These are phyloP conservation scores for Crioceris asparagi DNA, from an alignment of 2,888 invertebrate genomes.

Conservation along the genomic window DNA sequence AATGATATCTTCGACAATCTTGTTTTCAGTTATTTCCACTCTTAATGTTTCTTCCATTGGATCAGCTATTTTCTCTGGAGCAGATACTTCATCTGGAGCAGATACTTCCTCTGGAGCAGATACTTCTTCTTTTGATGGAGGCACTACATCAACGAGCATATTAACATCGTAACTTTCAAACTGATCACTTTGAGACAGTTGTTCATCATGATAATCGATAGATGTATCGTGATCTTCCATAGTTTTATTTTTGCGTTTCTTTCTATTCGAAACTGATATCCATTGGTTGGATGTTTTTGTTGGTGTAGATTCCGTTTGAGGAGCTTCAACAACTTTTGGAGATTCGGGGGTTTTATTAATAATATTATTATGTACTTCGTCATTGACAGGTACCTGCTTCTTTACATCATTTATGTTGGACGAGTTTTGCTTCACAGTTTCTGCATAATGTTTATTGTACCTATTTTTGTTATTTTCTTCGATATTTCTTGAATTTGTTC, in stretches of 20 bases:
- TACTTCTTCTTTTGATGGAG: constrained; percentile 11
- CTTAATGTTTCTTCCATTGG: constrained; percentile 7
- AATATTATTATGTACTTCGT: neutral
- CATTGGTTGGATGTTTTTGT: constrained; percentile 26
- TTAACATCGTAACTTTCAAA: constrained; percentile 30
- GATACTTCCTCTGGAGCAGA: no score
- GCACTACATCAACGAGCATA: constrained; percentile 26
- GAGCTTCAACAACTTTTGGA: constrained; percentile 5
- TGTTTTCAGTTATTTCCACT: constrained; percentile 7
- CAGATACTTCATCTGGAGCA: no score
- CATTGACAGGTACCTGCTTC: neutral
- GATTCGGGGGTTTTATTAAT: constrained; percentile 4
- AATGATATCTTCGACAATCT: constrained; percentile 18
- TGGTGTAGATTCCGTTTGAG: constrained; percentile 3
- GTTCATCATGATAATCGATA: constrained; percentile 13
- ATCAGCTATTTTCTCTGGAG: constrained; percentile 11
- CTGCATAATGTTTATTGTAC: constrained; percentile 15
- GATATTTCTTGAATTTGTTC: constrained; percentile 7
- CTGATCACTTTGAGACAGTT: constrained; percentile 14
- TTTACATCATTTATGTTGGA: constrained; percentile 3
- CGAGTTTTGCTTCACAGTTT: constrained; percentile 12
- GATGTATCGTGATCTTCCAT: constrained; percentile 20
- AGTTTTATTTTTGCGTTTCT: constrained; percentile 33
- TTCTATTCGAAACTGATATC: constrained; percentile 36
- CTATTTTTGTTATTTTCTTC: constrained; percentile 6